Evolutionary conservation across 2,113 vertebrate genomes (phyloP).

Genomic region (Vulpes ferrilata): DNA sequence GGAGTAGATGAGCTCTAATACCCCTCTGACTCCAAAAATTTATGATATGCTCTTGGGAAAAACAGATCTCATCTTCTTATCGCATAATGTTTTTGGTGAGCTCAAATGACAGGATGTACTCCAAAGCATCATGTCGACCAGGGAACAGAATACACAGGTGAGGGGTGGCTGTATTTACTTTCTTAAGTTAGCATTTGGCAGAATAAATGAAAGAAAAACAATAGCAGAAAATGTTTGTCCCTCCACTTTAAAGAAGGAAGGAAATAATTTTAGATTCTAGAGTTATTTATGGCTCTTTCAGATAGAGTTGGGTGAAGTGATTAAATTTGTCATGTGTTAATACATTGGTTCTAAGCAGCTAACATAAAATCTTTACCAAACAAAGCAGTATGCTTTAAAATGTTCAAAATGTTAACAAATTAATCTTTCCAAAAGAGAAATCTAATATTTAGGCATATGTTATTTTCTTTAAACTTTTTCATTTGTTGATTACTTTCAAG

Average conservation of each 20-base stretch:
- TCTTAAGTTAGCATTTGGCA: slow-evolving; percentile 20
- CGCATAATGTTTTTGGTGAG: neutral
- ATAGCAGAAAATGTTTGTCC: slow-evolving; percentile 26
- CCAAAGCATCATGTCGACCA: neutral
- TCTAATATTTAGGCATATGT: neutral
- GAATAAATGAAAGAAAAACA: slow-evolving; percentile 60
- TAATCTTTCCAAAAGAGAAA: slow-evolving; percentile 45
- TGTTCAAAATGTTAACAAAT: slow-evolving; percentile 18
- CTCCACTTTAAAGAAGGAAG: slow-evolving; percentile 59
- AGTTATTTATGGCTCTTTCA: slow-evolving; percentile 65
- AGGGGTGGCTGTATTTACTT: neutral
- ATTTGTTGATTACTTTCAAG: slow-evolving; percentile 40
- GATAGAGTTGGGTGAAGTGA: slow-evolving; percentile 53
- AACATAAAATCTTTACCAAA: slow-evolving; percentile 41
- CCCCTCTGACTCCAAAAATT: neutral
- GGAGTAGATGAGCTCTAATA: neutral
- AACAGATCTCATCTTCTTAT: neutral
- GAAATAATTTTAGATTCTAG: slow-evolving; percentile 63
- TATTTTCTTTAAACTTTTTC: slow-evolving; percentile 50
- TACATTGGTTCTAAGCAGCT: slow-evolving; percentile 40
- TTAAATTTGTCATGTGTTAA: slow-evolving; percentile 39
- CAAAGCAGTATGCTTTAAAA: slow-evolving; percentile 35
- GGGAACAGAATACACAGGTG: neutral
- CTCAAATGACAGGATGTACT: neutral
- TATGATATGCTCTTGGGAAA: slow-evolving; percentile 15